Conservation (phyloP, 2,797 vertebrate genomes). For the Platyrinchus mystaceus region DNA sequence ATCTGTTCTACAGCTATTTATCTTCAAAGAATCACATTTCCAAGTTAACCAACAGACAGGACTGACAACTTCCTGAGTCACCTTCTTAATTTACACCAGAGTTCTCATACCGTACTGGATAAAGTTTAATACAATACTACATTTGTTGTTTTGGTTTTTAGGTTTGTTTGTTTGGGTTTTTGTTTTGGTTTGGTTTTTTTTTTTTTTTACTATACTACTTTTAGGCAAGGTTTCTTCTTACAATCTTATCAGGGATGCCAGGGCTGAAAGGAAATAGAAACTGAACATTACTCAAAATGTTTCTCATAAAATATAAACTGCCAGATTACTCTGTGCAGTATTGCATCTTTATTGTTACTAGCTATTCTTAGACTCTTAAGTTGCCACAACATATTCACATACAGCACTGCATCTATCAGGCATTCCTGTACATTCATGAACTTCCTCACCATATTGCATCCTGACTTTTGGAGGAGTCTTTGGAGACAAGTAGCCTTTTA, state of each 20-base stretch:
- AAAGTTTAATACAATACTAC: not conserved
- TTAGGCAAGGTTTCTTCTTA: not conserved
- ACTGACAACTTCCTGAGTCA: not conserved
- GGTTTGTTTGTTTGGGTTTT: too few relatives aligned
- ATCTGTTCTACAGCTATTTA: not conserved
- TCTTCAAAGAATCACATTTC: not conserved
- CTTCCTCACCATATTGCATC: not conserved
- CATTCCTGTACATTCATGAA: not conserved
- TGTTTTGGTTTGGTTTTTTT: too few relatives aligned
- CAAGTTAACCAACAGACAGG: not conserved
- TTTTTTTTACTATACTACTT: not conserved
- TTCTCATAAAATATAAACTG: not conserved
- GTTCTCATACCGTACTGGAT: not conserved
- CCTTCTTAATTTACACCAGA: not conserved
- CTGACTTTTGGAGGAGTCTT: not conserved
- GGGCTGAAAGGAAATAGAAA: not conserved
- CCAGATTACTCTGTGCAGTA: not conserved
- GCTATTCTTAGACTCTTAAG: not conserved
- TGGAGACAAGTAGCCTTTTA: fast-evolving
- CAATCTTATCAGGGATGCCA: not conserved
- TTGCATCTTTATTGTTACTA: not conserved
- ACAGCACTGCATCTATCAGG: not conserved
- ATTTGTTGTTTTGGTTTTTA: not conserved
- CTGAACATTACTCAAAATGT: not conserved
- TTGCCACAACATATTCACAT: not conserved